phyloP scores from a whole-genome alignment of 1,140 invertebrate genomes.

The Leptopilina boulardi region DNA sequence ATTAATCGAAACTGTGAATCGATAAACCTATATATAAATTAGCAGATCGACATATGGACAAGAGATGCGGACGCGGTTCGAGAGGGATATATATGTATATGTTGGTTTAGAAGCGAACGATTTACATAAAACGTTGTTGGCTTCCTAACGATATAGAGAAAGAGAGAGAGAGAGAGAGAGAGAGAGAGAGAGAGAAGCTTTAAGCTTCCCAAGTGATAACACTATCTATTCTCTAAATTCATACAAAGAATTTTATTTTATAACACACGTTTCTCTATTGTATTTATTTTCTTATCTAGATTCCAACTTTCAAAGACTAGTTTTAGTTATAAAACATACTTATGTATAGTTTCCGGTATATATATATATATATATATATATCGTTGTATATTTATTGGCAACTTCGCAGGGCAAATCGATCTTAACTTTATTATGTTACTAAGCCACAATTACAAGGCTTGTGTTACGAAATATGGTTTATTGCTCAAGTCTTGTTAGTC shows the following conservation, averaged over 20 bases:
- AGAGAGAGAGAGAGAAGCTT: too few species aligned
- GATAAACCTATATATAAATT: slow-evolving; percentile 41
- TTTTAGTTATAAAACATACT: not conserved
- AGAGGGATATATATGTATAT: not conserved
- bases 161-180: too few species aligned
- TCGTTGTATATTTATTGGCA: slow-evolving; percentile 45
- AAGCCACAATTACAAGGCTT: slow-evolving; percentile 9
- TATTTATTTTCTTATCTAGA: too few species aligned
- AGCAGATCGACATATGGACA: slow-evolving; percentile 15
- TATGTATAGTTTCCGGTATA: not conserved
- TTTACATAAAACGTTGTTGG: slow-evolving; percentile 60
- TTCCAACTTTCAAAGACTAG: not conserved
- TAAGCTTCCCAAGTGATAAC: slow-evolving; percentile 61
- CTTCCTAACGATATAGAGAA: slow-evolving; percentile 64
- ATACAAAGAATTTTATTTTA: too few species aligned
- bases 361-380: too few species aligned
- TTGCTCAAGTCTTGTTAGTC: slow-evolving; percentile 34
- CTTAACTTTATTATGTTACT: slow-evolving; percentile 46
- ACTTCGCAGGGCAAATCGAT: slow-evolving; percentile 42
- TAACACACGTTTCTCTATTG: too few species aligned
- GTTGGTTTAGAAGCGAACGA: slow-evolving; percentile 18
- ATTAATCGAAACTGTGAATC: slow-evolving; percentile 32
- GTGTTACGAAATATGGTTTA: slow-evolving; percentile 38
- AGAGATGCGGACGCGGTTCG: not conserved
- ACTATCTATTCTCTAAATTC: too few species aligned